Percentiles rank a stretch among this genome's conserved stretches.
phyloP scores from a whole-genome alignment of 1,140 invertebrate genomes.

The Meloidogyne chitwoodi region DNA sequence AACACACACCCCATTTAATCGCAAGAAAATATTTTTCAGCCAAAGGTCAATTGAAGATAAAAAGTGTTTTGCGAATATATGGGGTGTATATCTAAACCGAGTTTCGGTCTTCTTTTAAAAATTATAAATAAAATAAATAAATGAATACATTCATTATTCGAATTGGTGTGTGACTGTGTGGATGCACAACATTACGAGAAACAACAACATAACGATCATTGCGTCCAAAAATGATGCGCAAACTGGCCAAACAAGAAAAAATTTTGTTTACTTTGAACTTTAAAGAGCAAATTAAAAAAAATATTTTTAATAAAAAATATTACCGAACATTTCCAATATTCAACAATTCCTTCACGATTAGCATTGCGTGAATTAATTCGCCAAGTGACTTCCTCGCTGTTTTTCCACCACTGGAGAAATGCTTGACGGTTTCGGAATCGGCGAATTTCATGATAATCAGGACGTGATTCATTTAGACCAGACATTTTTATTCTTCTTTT shows the following conservation, averaged over 20 bases:
- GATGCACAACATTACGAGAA: background rate
- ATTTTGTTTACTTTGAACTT: background rate
- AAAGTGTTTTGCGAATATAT: too few species aligned
- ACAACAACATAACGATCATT: background rate
- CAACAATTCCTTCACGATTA: background rate
- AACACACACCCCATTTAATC: too few species aligned
- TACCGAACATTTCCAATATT: background rate
- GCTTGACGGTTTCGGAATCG: background rate
- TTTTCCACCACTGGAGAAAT: background rate
- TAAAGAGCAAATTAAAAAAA: background rate
- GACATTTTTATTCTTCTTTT: background rate
- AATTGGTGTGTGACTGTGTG: background rate
- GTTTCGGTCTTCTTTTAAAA: too few species aligned
- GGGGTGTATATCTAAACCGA: too few species aligned
- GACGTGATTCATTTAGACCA: background rate
- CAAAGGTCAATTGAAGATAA: too few species aligned
- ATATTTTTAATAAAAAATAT: background rate
- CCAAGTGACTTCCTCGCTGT: background rate
- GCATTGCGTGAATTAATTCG: background rate
- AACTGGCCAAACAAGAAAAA: background rate
- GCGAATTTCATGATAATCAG: background rate
- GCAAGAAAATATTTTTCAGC: too few species aligned
- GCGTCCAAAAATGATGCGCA: background rate
- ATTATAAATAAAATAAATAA: too few species aligned
- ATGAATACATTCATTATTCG: background rate